Conservation (phyloP, 2,113 vertebrate genomes). For the Caretta caretta region DNA sequence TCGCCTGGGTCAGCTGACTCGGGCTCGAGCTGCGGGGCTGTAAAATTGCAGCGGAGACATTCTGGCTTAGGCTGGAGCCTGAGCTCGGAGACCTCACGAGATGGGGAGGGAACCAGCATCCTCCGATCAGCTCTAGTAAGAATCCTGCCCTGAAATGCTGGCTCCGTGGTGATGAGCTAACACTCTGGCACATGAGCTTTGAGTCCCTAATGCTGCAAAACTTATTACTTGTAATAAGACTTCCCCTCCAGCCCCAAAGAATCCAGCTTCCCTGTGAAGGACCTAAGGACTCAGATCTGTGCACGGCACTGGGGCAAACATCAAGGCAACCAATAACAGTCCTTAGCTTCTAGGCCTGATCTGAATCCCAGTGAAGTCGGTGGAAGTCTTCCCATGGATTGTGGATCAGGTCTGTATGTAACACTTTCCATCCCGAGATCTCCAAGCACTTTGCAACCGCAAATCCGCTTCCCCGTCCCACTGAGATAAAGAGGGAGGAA, state of each 20-base stretch:
- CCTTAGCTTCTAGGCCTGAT: neutral
- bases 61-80: no score
- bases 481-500: neutral
- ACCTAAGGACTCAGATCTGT: neutral
- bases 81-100: no score
- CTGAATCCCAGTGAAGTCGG: accelerated
- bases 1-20: no score
- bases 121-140: no score
- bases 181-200: accelerated
- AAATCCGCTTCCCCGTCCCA: neutral
- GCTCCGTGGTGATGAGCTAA: neutral
- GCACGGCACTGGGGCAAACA: neutral
- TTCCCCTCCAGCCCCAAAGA: neutral
- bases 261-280: neutral
- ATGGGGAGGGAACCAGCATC: no score
- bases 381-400: neutral
- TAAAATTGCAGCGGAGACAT: no score
- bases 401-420: neutral
- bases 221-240: neutral
- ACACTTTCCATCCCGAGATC: accelerated
- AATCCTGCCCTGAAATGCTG: neutral
- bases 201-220: neutral
- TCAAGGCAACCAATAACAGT: neutral
- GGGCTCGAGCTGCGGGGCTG: no score
- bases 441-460: neutral